Evolutionary conservation across 2,888 invertebrate genomes (phyloP), one percentile per base, ranked within the genome.

Genomic region (Harpalus rufipes): DNA sequence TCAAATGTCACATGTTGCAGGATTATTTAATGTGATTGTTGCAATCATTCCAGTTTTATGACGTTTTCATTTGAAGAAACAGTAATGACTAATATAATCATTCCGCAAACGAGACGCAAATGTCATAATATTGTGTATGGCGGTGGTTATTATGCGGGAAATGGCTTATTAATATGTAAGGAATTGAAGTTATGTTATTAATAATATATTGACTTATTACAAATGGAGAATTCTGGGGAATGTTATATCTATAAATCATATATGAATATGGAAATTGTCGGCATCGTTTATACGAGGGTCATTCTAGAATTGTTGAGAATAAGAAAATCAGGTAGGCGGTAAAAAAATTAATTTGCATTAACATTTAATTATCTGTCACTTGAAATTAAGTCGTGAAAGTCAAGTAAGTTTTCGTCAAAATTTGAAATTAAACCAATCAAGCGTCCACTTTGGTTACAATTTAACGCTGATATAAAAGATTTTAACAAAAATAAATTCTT

Each of bases 11-110:
- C 18, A 74, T 74, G 74, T 41, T 10, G 10, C 18, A 5, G 63
- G 14, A 21, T 74, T 74, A 74, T 74, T 74, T 18, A 74, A 56
- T 32, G 18, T 74, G 44, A 74, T 74, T 74, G 51, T 74, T 74
- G 51, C 18, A 44, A 74, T 51, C 12, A 63, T 21, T 63, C 18
- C 12, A 63, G 1, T 63, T 32, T 63, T 63, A 63, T 25, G 8
- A 63, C 25, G 8, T 16, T 10, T 59, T 21, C n/a, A 39, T 32
- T 63, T 25, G 25, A 68, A 68, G 68, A 68, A 68, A 68, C 8
- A 21, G 25, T 18, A 63, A 68, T 68, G 32, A 68, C 68, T 68
- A 68, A 68, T 68, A 68, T 63, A 63, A 63, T 21, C 21, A 63
- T 39, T 39, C 25, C 39, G 68, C 14, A 68, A 68, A 68, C 7